Percentiles rank a stretch among this genome's conserved stretches.
Conservation (phyloP, 2,888 invertebrate species). For the Actias luna region DNA sequence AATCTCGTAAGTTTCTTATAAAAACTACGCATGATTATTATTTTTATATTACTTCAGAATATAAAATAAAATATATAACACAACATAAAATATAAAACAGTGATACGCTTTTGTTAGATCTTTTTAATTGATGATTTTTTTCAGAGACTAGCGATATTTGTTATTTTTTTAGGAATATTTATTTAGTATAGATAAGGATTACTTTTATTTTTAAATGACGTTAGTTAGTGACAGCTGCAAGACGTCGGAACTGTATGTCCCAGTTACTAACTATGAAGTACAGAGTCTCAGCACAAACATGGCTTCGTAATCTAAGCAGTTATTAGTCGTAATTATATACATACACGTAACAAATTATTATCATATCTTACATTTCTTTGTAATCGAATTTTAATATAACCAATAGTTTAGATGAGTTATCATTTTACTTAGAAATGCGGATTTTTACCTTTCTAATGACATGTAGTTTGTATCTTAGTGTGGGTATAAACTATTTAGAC, state of each 20-base stretch:
- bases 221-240: background rate
- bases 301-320: conserved; percentile 11
- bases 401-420: no score
- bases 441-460: no score
- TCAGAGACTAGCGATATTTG: background rate
- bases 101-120: background rate
- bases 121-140: background rate
- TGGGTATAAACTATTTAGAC: no score
- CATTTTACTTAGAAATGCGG: no score
- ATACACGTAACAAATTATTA: background rate
- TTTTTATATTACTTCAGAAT: background rate
- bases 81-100: background rate
- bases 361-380: no score
- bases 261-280: conserved; percentile 10
- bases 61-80: no score
- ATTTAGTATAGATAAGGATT: background rate
- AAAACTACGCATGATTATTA: conserved; percentile 2
- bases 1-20: conserved; percentile 16
- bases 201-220: background rate
- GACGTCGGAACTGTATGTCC: background rate
- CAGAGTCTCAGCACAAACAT: background rate
- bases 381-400: background rate
- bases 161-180: background rate
- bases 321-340: background rate
- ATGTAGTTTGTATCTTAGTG: no score